phyloP scores from a whole-genome alignment of 2,888 invertebrate genomes.

The Acleris emargana region DNA sequence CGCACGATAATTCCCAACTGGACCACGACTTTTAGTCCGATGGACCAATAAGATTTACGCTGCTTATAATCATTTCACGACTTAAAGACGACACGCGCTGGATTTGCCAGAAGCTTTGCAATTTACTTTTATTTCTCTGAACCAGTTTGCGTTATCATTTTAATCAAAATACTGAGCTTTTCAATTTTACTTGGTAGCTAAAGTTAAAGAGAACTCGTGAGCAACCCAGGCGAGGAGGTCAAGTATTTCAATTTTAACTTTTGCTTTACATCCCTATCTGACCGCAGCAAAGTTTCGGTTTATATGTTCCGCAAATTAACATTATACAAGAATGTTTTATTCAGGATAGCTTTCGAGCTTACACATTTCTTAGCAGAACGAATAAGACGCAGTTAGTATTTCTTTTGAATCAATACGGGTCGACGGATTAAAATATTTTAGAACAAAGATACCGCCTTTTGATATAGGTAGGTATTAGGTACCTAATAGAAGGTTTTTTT shows the following conservation, averaged over 20 bases:
- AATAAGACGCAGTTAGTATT: too few species aligned
- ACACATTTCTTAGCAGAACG: too few species aligned
- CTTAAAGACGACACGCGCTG: constrained; percentile 6
- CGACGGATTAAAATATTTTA: too few species aligned
- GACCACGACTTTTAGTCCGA: constrained; percentile 48
- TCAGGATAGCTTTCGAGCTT: too few species aligned
- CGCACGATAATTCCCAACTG: constrained; percentile 54
- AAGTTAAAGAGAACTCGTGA: constrained; percentile 9
- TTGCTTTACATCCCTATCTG: constrained; percentile 21
- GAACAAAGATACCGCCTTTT: too few species aligned
- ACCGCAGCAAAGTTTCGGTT: constrained; percentile 24
- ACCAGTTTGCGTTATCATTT: constrained; percentile 5
- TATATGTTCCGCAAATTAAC: constrained; percentile 6
- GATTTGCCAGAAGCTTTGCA: constrained; percentile 18
- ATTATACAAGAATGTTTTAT: too few species aligned
- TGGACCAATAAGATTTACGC: constrained; percentile 50
- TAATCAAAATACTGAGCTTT: constrained; percentile 5
- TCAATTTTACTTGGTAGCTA: neutral
- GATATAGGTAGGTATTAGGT: too few species aligned
- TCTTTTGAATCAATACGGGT: too few species aligned
- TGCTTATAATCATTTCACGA: constrained; percentile 34
- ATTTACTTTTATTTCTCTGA: constrained; percentile 2
- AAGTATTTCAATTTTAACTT: constrained; percentile 35
- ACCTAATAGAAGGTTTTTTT: too few species aligned
- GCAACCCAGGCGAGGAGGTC: constrained; percentile 18